These are phyloP conservation scores for Gallinago media DNA, from an alignment of 2,113 vertebrate genomes.

Conservation along the genomic window DNA sequence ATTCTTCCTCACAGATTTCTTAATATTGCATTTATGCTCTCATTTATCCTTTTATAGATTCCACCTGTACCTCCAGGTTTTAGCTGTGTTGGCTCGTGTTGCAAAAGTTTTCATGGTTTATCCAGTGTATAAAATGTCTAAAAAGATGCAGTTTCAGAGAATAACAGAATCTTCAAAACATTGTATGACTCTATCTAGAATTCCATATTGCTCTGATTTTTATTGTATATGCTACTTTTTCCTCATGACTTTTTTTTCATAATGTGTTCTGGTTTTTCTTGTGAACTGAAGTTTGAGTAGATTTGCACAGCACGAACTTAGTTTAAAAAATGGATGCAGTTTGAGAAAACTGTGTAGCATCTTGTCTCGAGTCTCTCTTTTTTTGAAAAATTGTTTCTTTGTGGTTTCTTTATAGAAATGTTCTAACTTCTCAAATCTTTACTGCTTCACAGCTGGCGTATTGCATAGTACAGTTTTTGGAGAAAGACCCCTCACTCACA, in stretches of 20 bases:
- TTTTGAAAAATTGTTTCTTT: background rate
- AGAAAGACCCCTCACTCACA: slow-evolving; percentile 99
- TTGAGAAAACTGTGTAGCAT: background rate
- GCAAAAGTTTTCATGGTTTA: background rate
- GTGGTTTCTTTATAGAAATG: background rate
- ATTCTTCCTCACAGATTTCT: background rate
- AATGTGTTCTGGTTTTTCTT: background rate
- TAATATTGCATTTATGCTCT: background rate
- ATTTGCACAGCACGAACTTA: background rate
- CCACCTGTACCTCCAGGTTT: background rate
- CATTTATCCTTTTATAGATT: background rate
- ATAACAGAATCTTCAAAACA: background rate
- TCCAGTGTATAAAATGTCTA: background rate
- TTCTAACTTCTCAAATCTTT: slow-evolving; percentile 37
- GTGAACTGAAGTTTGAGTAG: background rate
- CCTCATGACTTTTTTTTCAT: background rate
- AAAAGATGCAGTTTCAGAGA: background rate
- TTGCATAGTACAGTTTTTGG: slow-evolving; percentile 99
- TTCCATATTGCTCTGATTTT: background rate
- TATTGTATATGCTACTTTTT: background rate
- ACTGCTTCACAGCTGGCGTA: slow-evolving; percentile 90
- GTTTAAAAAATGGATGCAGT: background rate
- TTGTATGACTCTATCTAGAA: background rate
- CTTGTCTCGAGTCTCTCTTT: background rate
- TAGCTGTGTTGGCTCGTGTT: background rate